Conservation (phyloP, 2,797 vertebrate genomes). For the Acanthurus lineatus region DNA sequence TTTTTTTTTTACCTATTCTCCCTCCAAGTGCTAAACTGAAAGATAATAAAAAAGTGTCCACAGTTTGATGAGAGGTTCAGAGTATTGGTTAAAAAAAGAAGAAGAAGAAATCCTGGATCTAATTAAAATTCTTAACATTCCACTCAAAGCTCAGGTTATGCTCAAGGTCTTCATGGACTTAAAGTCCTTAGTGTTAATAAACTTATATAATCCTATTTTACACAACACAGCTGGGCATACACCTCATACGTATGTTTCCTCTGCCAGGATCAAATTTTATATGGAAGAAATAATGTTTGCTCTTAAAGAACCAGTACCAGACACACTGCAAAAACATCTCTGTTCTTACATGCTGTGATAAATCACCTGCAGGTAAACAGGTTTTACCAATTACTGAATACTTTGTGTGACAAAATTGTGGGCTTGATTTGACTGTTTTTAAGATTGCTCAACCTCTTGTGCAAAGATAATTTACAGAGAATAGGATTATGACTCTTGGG, state of each 20-base stretch:
- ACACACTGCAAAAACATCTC: conserved; percentile 24
- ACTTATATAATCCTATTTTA: conserved; percentile 86
- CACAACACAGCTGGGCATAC: conserved; percentile 76
- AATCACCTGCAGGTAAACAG: conserved; percentile 65
- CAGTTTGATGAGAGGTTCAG: conserved; percentile 67
- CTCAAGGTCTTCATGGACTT: conserved; percentile 83
- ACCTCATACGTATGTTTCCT: conserved; percentile 56
- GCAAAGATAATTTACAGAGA: conserved; percentile 38
- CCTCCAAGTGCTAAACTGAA: conserved; percentile 58
- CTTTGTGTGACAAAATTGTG: conserved; percentile 31
- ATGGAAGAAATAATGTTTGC: conserved; percentile 58
- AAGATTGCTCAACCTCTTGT: conserved; percentile 43
- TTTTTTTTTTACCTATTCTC: conserved; percentile 23
- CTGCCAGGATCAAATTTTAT: conserved; percentile 63
- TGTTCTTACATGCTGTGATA: conserved; percentile 57
- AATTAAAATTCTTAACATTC: conserved; percentile 88
- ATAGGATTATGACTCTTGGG: background rate
- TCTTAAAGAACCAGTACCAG: conserved; percentile 43
- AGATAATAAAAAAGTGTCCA: conserved; percentile 50
- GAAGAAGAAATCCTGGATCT: conserved; percentile 76
- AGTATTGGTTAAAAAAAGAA: conserved; percentile 57
- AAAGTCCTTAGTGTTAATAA: conserved; percentile 83
- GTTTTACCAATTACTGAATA: conserved; percentile 60
- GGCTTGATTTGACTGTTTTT: conserved; percentile 9
- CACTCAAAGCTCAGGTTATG: conserved; percentile 80